These are phyloP conservation scores for Lampris megalopsis DNA, from an alignment of 2,113 vertebrate species.

Conservation along the genomic window DNA sequence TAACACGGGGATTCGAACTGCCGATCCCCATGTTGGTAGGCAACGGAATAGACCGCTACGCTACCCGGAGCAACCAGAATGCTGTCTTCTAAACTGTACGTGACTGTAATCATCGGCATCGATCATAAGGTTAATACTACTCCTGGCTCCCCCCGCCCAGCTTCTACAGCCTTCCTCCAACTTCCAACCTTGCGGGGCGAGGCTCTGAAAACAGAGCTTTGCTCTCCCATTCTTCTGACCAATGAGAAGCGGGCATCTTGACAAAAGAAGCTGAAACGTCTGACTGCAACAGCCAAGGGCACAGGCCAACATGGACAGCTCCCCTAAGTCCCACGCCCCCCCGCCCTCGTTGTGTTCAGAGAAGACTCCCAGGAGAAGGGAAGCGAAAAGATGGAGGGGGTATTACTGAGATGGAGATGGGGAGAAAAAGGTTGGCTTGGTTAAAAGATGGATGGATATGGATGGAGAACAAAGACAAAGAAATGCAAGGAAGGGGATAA, in stretches of 20 bases:
- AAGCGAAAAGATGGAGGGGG: conserved; percentile 40
- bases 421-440: background rate
- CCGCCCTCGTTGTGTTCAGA: conserved; percentile 31
- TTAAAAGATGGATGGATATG: conserved; percentile 40
- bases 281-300: conserved; percentile 1
- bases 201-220: background rate
- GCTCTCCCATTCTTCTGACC: background rate
- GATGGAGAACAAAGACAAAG: conserved; percentile 20
- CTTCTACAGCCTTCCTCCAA: no score
- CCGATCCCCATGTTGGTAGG: no score
- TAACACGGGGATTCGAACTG: no score
- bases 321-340: background rate
- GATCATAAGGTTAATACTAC: no score
- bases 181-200: no score
- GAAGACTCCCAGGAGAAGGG: conserved; percentile 46
- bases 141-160: no score
- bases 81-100: no score
- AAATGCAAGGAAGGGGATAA: conserved; percentile 30
- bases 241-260: background rate
- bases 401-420: background rate
- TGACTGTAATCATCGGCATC: no score
- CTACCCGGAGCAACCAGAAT: no score
- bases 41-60: no score
- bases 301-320: conserved; percentile 9
- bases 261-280: background rate